These are phyloP conservation scores for Alauda arvensis DNA, from an alignment of 2,797 vertebrate species.

Conservation along the genomic window DNA sequence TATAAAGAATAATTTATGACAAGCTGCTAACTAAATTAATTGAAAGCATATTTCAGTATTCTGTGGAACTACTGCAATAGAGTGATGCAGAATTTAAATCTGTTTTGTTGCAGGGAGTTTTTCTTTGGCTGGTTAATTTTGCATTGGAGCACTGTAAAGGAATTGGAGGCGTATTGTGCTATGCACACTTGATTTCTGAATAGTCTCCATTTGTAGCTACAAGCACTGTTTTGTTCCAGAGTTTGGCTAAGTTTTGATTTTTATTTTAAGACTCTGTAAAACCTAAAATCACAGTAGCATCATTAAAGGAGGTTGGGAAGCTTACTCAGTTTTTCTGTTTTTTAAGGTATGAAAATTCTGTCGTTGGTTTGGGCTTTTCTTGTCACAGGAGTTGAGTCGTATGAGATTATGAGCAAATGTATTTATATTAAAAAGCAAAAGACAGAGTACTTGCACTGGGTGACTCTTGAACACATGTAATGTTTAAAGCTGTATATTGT, in stretches of 20 bases:
- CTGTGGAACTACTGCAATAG: neutral
- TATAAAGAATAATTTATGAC: neutral
- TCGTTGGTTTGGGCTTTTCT: neutral
- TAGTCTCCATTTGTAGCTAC: neutral
- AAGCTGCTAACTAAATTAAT: neutral
- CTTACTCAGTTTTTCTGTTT: rapidly evolving
- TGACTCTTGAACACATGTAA: rapidly evolving
- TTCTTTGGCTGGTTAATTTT: neutral
- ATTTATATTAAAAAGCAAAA: neutral
- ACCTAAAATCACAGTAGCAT: neutral
- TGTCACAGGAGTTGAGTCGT: neutral
- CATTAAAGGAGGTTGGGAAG: neutral
- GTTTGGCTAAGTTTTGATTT: neutral
- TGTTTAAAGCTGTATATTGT: neutral
- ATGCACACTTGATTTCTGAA: neutral
- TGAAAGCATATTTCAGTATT: neutral
- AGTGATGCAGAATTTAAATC: neutral
- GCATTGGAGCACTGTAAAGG: neutral
- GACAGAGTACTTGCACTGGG: neutral
- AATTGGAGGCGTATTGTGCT: neutral
- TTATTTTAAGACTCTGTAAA: neutral
- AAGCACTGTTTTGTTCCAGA: neutral
- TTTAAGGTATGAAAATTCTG: neutral
- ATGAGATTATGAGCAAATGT: neutral
- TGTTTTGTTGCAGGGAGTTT: neutral